These are phyloP conservation scores for Tenthredo mesomela DNA, from an alignment of 2,888 invertebrate species.

Conservation along the genomic window DNA sequence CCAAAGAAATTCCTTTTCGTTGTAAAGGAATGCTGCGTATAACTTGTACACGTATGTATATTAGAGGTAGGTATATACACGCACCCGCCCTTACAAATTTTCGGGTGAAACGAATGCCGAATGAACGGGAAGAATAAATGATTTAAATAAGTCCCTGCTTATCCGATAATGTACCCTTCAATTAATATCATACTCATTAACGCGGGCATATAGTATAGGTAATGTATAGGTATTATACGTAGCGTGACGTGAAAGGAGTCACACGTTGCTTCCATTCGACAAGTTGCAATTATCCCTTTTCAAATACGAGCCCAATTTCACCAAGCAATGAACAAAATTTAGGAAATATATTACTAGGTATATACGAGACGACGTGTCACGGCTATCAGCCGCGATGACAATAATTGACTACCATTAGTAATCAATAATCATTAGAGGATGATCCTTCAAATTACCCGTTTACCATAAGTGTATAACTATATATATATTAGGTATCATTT, in stretches of 20 bases:
- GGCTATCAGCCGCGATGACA: neutral
- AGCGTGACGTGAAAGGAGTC: too few relatives aligned
- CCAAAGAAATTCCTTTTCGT: neutral
- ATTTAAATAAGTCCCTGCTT: too few relatives aligned
- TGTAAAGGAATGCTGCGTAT: conserved; percentile 3
- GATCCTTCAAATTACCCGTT: neutral
- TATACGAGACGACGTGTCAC: too few relatives aligned
- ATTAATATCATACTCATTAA: too few relatives aligned
- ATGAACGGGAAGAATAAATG: neutral
- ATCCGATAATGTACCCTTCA: too few relatives aligned
- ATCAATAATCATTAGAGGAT: neutral
- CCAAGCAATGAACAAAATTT: too few relatives aligned
- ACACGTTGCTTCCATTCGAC: too few relatives aligned
- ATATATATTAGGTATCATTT: neutral
- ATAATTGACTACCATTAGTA: neutral
- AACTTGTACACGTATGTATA: neutral
- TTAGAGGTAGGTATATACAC: neutral
- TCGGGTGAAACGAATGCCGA: neutral
- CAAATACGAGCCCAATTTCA: too few relatives aligned
- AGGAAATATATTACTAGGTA: too few relatives aligned
- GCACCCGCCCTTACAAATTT: neutral
- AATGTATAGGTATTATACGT: too few relatives aligned
- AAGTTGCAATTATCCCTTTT: too few relatives aligned
- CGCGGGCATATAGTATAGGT: too few relatives aligned
- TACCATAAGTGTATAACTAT: neutral